A percentile compares a stretch with the other conserved stretches of the same genome.
Evolutionary conservation across 1,140 invertebrate species (phyloP).

Genomic region (Ostrea edulis): DNA sequence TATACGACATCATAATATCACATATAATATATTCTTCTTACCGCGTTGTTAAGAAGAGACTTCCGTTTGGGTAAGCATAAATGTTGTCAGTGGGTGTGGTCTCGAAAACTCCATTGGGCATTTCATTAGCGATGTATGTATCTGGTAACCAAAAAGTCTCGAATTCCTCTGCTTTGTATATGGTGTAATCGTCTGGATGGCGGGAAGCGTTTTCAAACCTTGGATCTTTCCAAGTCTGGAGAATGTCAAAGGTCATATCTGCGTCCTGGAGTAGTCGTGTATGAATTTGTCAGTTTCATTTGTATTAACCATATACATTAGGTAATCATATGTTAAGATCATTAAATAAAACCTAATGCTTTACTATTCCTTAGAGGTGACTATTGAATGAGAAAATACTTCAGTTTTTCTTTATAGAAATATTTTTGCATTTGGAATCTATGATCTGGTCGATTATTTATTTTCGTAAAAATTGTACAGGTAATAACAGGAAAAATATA

Average conservation of each 20-base stretch:
- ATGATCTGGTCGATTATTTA: no score
- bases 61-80: not conserved
- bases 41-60: slow-evolving; percentile 18
- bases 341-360: not conserved
- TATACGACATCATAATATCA: not conserved
- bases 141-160: slow-evolving; percentile 16
- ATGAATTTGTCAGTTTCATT: not conserved
- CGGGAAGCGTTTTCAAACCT: slow-evolving; percentile 10
- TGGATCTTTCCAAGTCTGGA: not conserved
- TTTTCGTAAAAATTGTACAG: not conserved
- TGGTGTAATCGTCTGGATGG: not conserved
- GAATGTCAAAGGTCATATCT: slow-evolving; percentile 39
- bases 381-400: not conserved
- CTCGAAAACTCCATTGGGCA: slow-evolving; percentile 23
- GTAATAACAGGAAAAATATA: not conserved
- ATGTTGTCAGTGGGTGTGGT: slow-evolving; percentile 22
- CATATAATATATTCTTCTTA: not conserved
- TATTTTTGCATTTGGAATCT: not conserved
- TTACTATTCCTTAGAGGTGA: not conserved
- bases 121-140: slow-evolving; percentile 34
- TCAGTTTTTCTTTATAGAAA: not conserved
- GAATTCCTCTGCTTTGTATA: slow-evolving; percentile 13
- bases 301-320: not conserved
- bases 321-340: not conserved
- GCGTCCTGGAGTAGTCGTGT: not conserved